A percentile compares a stretch with the other conserved stretches of the same genome.
phyloP scores from a whole-genome alignment of 2,797 vertebrate genomes.

The Malacoctenus gilli region DNA sequence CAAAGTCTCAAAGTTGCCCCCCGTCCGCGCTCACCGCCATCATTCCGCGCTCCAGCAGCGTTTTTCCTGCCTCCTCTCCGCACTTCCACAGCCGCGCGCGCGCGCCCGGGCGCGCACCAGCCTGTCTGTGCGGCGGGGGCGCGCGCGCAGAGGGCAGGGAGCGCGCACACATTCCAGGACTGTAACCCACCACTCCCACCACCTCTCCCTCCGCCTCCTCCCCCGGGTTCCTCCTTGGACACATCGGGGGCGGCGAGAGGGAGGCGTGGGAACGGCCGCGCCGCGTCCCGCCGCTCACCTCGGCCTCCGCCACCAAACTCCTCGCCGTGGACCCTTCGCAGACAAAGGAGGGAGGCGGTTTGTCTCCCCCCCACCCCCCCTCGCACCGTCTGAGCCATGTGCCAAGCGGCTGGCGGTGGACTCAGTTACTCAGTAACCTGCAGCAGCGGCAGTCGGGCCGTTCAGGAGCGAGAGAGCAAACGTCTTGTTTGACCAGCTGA shows the following conservation, averaged over 20 bases:
- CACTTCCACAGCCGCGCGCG: conserved; percentile 79
- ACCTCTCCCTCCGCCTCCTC: conserved; percentile 37
- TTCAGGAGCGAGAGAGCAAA: too few relatives aligned
- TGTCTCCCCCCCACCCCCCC: too few relatives aligned
- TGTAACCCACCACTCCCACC: conserved; percentile 65
- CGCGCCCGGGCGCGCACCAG: conserved; percentile 66
- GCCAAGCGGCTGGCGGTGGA: conserved; percentile 10
- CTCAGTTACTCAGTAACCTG: conserved; percentile 10
- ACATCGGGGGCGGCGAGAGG: conserved; percentile 36
- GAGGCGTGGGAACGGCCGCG: conserved; percentile 71
- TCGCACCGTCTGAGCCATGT: conserved; percentile 3
- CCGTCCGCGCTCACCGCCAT: conserved; percentile 79
- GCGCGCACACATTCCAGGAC: conserved; percentile 83
- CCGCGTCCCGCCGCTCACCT: conserved; percentile 34
- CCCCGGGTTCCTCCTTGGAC: conserved; percentile 19
- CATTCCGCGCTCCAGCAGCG: conserved; percentile 70
- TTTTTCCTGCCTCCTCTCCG: conserved; percentile 61
- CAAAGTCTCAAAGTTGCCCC: conserved; percentile 76
- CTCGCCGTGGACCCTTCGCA: conserved; percentile 15
- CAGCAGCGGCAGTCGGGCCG: not conserved
- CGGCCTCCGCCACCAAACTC: conserved; percentile 31
- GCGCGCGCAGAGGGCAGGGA: conserved; percentile 41
- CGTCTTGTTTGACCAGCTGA: conserved; percentile 2
- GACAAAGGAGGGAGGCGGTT: too few relatives aligned
- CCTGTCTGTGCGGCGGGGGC: conserved; percentile 33